A percentile compares a stretch with the other conserved stretches of the same genome.
Conservation (phyloP, 2,113 vertebrate genomes). For the Stegostoma tigrinum region DNA sequence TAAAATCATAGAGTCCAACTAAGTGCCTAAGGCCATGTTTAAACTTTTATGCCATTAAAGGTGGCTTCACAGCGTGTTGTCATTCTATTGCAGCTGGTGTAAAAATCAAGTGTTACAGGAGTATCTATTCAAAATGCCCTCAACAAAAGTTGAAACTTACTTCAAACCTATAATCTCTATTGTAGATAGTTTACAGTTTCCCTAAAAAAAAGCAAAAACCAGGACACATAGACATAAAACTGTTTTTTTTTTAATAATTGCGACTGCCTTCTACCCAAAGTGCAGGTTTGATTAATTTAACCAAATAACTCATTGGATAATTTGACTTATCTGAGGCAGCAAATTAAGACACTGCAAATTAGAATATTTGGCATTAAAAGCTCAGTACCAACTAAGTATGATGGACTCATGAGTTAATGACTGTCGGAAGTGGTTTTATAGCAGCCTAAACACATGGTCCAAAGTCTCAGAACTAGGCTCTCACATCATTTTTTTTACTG, state of each 20-base stretch:
- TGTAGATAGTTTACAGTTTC: not conserved
- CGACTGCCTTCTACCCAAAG: not conserved
- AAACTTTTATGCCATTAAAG: not conserved
- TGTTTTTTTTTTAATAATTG: not conserved
- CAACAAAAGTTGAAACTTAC: not conserved
- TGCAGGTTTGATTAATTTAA: not conserved
- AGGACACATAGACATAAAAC: not conserved
- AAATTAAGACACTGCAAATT: not conserved
- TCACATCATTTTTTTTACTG: not conserved
- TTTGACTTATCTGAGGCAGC: not conserved
- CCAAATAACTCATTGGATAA: conserved; percentile 5
- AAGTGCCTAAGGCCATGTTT: not conserved
- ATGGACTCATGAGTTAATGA: not conserved
- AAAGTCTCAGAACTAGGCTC: not conserved
- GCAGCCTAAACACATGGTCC: not conserved
- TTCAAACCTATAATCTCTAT: not conserved
- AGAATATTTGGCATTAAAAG: conserved; percentile 14
- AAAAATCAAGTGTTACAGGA: not conserved
- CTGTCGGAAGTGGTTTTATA: not conserved
- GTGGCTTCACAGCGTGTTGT: not conserved
- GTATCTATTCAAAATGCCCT: not conserved
- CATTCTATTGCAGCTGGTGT: not conserved
- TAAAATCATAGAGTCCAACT: not conserved
- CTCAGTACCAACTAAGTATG: not conserved
- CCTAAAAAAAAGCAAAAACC: not conserved